A percentile compares a stretch with the other conserved stretches of the same genome.
Evolutionary conservation across 2,797 vertebrate species (phyloP).

Genomic region (Taenioides sp.): DNA sequence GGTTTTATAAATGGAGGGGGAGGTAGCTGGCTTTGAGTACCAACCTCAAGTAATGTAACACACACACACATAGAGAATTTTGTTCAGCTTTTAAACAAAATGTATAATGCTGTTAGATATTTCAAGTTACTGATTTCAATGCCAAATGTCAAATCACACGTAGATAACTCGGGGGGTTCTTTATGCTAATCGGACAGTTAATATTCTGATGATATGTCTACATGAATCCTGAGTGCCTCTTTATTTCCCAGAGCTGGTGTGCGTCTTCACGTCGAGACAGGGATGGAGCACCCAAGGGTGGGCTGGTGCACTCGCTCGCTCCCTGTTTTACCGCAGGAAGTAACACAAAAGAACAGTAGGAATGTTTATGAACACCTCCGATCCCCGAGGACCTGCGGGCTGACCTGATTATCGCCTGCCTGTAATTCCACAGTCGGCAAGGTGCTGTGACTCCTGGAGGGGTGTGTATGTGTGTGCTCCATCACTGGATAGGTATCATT

Average conservation of each 20-base stretch:
- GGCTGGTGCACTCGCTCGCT: constrained; percentile 52
- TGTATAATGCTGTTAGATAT: constrained; percentile 79
- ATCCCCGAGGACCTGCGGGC: constrained; percentile 73
- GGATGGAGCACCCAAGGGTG: constrained; percentile 70
- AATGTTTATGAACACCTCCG: constrained; percentile 82
- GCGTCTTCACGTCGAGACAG: constrained; percentile 56
- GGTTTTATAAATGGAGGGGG: constrained; percentile 70
- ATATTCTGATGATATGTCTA: constrained; percentile 80
- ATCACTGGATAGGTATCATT: constrained; percentile 76
- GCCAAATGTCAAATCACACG: constrained; percentile 81
- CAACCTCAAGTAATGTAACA: constrained; percentile 71
- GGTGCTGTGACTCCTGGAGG: constrained; percentile 71
- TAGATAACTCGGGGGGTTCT: constrained; percentile 78
- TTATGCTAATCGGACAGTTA: constrained; percentile 81
- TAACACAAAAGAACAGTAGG: constrained; percentile 77
- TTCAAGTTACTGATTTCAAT: constrained; percentile 77
- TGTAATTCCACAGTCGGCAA: constrained; percentile 82
- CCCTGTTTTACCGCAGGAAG: constrained; percentile 78
- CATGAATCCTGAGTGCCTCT: constrained; percentile 69
- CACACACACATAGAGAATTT: constrained; percentile 40
- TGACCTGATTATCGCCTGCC: constrained; percentile 83
- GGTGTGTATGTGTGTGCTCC: constrained; percentile 53
- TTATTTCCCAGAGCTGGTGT: constrained; percentile 73
- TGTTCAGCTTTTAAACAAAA: constrained; percentile 71
- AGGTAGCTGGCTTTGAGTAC: constrained; percentile 68